These are phyloP conservation scores for Hippocampus comes DNA, from an alignment of 2,113 vertebrate species.

Conservation along the genomic window DNA sequence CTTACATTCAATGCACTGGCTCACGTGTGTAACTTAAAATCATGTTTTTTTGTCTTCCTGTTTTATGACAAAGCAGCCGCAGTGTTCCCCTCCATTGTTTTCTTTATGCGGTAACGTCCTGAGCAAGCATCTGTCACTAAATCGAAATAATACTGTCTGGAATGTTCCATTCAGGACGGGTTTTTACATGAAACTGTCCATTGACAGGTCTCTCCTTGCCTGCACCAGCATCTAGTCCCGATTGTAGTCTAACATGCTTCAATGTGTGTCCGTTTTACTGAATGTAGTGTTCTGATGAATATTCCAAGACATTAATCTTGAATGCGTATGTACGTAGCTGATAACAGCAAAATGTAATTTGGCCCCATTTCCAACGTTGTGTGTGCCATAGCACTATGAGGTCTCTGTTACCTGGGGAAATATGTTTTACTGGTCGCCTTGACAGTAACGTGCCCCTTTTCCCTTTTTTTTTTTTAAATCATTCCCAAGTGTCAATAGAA, in stretches of 20 bases:
- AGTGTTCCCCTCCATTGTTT: constrained; percentile 36
- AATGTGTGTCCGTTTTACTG: constrained; percentile 10
- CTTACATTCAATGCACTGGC: constrained; percentile 40
- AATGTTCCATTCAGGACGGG: constrained; percentile 43
- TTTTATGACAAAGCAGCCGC: constrained; percentile 37
- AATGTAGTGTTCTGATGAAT: constrained; percentile 10
- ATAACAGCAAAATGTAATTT: constrained; percentile 25
- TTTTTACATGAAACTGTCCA: constrained; percentile 26
- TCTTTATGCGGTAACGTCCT: constrained; percentile 41
- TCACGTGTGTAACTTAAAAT: constrained; percentile 19
- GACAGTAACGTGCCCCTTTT: constrained; percentile 8
- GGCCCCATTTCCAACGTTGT: constrained; percentile 18
- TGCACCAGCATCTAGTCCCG: constrained; percentile 1
- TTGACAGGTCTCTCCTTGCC: constrained; percentile 21
- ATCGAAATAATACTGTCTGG: constrained; percentile 27
- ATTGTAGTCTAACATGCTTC: constrained; percentile 1
- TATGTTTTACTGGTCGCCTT: constrained; percentile 24
- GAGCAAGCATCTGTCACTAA: constrained; percentile 40
- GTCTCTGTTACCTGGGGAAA: constrained; percentile 31
- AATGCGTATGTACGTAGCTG: constrained; percentile 18
- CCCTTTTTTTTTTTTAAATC: constrained; percentile 9
- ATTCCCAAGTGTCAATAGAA: constrained; percentile 51
- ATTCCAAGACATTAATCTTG: constrained; percentile 8
- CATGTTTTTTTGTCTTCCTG: constrained; percentile 27
- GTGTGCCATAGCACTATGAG: constrained; percentile 41